Conservation (phyloP, 2,113 vertebrate species). For the Tachysurus fulvidraco region DNA sequence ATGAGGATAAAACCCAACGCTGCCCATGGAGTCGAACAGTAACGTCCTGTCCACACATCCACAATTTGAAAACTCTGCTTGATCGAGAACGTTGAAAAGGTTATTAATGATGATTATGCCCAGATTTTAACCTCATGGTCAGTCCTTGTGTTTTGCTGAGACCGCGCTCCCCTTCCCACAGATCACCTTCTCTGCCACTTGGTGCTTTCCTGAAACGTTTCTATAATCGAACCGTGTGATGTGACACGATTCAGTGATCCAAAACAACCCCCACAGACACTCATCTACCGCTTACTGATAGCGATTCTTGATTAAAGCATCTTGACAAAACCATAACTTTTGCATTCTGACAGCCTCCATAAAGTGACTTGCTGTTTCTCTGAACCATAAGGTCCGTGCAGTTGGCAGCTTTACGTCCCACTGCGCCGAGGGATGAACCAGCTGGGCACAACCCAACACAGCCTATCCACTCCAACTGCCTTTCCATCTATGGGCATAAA, state of each 20-base stretch:
- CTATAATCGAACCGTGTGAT: no score
- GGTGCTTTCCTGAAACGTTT: no score
- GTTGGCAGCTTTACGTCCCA: conserved; percentile 31
- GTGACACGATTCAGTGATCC: neutral
- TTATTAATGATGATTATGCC: no score
- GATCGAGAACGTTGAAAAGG: no score
- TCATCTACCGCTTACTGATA: neutral
- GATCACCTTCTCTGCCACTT: neutral
- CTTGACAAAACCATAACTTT: neutral
- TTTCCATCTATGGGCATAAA: conserved; percentile 6
- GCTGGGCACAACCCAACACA: conserved; percentile 50
- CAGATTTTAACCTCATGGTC: neutral
- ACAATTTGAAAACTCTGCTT: no score
- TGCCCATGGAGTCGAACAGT: neutral
- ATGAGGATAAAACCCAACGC: neutral
- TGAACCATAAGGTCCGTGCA: conserved; percentile 21
- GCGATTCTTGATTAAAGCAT: neutral
- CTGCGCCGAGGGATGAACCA: conserved; percentile 36
- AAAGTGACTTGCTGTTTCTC: neutral
- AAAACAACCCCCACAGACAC: neutral
- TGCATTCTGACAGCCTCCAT: neutral
- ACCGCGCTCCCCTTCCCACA: no score
- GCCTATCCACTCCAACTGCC: conserved; percentile 38
- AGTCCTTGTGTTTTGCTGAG: neutral
- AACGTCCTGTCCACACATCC: no score